Percentiles rank a stretch among this genome's conserved stretches.
Evolutionary conservation across 2,113 vertebrate genomes (phyloP).

Genomic region (Barnardius zonarius): DNA sequence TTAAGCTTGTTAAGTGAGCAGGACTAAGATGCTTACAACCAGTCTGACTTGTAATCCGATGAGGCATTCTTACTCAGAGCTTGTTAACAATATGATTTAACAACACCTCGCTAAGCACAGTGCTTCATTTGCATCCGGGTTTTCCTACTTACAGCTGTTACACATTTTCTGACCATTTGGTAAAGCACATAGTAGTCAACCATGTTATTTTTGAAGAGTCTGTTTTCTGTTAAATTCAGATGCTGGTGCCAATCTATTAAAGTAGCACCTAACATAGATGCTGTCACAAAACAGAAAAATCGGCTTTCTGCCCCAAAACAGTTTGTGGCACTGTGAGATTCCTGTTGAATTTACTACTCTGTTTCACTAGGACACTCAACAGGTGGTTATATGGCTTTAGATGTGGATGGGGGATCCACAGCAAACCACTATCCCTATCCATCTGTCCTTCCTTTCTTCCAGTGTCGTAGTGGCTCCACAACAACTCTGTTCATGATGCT

Average conservation of each 20-base stretch:
- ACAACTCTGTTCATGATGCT: background rate
- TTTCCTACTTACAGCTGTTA: background rate
- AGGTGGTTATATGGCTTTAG: background rate
- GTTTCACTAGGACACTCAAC: rapidly evolving
- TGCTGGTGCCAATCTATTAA: background rate
- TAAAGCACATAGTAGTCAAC: background rate
- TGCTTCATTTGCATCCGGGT: background rate
- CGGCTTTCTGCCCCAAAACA: background rate
- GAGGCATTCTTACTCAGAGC: background rate
- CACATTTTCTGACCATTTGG: background rate
- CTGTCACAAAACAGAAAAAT: background rate
- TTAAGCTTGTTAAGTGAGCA: background rate
- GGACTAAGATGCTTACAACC: background rate
- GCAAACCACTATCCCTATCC: background rate
- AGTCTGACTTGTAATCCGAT: background rate
- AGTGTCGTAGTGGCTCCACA: background rate
- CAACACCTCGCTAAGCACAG: background rate
- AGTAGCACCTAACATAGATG: background rate
- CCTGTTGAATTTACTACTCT: background rate
- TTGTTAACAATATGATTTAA: background rate
- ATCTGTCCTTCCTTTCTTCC: background rate
- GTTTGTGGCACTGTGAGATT: background rate
- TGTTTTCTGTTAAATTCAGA: background rate
- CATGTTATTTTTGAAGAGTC: background rate
- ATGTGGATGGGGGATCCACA: background rate